A percentile compares a stretch with the other conserved stretches of the same genome.
phyloP scores from a whole-genome alignment of 2,797 vertebrate genomes.

The Scyliorhinus canicula region DNA sequence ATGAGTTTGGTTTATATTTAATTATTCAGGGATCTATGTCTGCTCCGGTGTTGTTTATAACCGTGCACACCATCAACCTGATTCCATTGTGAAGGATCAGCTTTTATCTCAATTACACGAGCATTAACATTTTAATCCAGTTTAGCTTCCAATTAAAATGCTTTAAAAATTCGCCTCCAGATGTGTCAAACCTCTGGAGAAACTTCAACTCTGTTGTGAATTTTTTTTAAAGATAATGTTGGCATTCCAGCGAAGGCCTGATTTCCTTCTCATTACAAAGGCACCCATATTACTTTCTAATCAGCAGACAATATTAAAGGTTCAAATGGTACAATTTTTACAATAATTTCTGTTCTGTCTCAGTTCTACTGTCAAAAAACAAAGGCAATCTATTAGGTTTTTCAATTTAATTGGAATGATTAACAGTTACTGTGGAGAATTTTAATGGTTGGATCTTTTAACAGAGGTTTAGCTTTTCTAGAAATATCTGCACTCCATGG shows the following conservation, averaged over 20 bases:
- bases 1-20: constrained; percentile 37
- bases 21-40: constrained; percentile 16
- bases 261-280: constrained; percentile 5
- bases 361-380: constrained; percentile 24
- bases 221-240: constrained; percentile 1
- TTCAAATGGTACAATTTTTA: not conserved
- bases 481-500: constrained; percentile 20
- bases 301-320: constrained; percentile 1
- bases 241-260: not conserved
- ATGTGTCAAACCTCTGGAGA: constrained; percentile 38
- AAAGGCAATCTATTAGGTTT: constrained; percentile 33
- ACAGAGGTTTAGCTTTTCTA: not conserved
- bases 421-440: constrained; percentile 24
- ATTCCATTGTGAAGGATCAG: not conserved
- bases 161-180: constrained; percentile 35
- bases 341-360: not conserved
- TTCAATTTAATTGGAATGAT: constrained; percentile 32
- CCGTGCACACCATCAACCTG: not conserved
- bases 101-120: constrained; percentile 33
- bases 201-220: constrained; percentile 27
- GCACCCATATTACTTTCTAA: constrained; percentile 12
- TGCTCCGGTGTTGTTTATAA: constrained; percentile 25
- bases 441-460: constrained; percentile 1
- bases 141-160: constrained; percentile 36
- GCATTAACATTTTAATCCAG: constrained; percentile 38